Conservation (phyloP, 2,797 vertebrate genomes). For the Anguilla marmorata region DNA sequence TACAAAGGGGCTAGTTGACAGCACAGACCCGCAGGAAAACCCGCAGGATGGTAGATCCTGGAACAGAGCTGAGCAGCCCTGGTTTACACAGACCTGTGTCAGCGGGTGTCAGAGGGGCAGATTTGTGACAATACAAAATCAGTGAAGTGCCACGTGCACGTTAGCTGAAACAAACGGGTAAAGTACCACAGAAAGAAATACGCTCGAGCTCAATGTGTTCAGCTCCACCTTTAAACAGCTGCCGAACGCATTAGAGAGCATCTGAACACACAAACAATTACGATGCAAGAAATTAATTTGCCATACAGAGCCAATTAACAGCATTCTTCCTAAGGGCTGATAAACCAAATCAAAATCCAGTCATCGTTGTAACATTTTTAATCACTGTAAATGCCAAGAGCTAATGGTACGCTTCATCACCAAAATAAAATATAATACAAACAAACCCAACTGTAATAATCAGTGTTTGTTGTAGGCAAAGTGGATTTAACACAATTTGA, state of each 20-base stretch:
- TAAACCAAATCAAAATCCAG: background rate
- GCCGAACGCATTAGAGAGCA: background rate
- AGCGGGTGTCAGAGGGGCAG: background rate
- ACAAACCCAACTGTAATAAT: background rate
- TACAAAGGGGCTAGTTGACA: background rate
- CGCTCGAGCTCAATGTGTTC: background rate
- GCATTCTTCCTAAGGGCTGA: background rate
- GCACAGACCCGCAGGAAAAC: too few species aligned
- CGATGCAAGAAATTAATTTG: conserved; percentile 1
- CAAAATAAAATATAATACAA: background rate
- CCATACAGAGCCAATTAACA: conserved; percentile 2
- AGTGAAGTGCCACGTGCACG: background rate
- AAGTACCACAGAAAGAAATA: background rate
- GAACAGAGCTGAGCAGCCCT: background rate
- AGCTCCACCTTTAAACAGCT: background rate
- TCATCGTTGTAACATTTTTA: background rate
- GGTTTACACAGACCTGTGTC: background rate
- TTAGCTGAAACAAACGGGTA: background rate
- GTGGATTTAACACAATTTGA: background rate
- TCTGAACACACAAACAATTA: conserved; percentile 15
- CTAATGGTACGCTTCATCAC: background rate
- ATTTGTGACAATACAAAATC: background rate
- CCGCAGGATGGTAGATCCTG: too few species aligned
- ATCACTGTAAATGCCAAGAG: conserved; percentile 13
- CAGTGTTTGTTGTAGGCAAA: background rate